A percentile compares a stretch with the other conserved stretches of the same genome.
Evolutionary conservation across 2,888 invertebrate genomes (phyloP).

Genomic region (Nephrotoma flavescens): DNA sequence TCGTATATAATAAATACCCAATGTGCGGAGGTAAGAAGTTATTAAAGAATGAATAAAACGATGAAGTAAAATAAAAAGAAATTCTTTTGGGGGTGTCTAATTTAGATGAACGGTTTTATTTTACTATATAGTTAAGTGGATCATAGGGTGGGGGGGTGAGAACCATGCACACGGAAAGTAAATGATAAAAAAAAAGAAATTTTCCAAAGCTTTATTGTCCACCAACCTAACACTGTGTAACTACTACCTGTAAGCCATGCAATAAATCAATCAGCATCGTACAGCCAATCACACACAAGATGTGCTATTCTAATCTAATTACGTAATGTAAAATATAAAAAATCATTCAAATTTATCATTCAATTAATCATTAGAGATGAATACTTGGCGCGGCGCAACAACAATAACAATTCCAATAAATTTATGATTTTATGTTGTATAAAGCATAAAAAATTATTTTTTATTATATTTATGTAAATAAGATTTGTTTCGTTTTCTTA

Average conservation of each 20-base stretch:
- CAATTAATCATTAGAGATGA: background rate
- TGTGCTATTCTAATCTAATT: background rate
- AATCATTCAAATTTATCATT: background rate
- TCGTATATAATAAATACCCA: background rate
- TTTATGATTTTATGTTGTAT: background rate
- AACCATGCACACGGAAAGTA: too few relatives aligned
- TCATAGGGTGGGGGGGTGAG: too few relatives aligned
- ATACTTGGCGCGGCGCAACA: background rate
- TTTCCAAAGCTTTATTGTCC: too few relatives aligned
- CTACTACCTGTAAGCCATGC: too few relatives aligned
- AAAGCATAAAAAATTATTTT: background rate
- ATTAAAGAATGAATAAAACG: background rate
- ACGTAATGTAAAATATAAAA: background rate
- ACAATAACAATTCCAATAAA: background rate
- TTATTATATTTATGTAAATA: background rate
- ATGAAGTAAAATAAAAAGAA: background rate
- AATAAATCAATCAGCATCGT: too few relatives aligned
- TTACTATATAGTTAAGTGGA: background rate
- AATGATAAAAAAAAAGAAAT: too few relatives aligned
- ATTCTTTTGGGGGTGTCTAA: background rate
- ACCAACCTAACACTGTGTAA: too few relatives aligned
- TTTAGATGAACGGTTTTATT: background rate
- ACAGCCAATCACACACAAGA: too few relatives aligned
- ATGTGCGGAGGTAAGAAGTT: background rate
- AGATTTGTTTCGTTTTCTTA: background rate